phyloP scores from a whole-genome alignment of 1,140 invertebrate genomes.

The Brachionus asplanchnoidis region DNA sequence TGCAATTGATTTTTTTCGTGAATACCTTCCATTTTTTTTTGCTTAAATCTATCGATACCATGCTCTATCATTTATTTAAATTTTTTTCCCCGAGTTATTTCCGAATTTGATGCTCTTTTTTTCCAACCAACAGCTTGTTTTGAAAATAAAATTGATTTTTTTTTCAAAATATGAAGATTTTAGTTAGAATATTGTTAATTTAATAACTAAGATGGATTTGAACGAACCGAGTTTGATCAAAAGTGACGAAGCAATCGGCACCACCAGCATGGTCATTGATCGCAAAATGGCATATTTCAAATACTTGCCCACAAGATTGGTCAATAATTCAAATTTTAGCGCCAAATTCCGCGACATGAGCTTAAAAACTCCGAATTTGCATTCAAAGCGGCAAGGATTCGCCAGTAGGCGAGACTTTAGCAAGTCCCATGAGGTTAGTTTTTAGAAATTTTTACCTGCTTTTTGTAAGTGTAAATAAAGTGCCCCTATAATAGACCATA shows the following conservation, averaged over 20 bases:
- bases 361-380: neutral
- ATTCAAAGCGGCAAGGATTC: slow-evolving; percentile 1
- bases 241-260: neutral
- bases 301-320: neutral
- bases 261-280: neutral
- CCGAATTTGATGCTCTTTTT: neutral
- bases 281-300: neutral
- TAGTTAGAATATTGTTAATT: neutral
- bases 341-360: slow-evolving; percentile 9
- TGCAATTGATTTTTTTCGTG: neutral
- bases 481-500: neutral
- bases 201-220: neutral
- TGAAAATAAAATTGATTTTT: neutral
- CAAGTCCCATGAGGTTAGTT: slow-evolving; percentile 33
- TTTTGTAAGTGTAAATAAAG: neutral
- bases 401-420: neutral
- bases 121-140: neutral
- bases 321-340: neutral
- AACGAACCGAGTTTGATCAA: neutral
- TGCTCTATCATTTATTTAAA: neutral
- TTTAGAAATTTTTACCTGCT: neutral
- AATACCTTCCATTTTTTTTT: neutral
- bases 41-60: neutral
- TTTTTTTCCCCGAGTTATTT: neutral
- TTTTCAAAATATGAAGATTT: neutral